Conservation (phyloP, 2,888 invertebrate genomes). For the Chelonus formosanus region DNA sequence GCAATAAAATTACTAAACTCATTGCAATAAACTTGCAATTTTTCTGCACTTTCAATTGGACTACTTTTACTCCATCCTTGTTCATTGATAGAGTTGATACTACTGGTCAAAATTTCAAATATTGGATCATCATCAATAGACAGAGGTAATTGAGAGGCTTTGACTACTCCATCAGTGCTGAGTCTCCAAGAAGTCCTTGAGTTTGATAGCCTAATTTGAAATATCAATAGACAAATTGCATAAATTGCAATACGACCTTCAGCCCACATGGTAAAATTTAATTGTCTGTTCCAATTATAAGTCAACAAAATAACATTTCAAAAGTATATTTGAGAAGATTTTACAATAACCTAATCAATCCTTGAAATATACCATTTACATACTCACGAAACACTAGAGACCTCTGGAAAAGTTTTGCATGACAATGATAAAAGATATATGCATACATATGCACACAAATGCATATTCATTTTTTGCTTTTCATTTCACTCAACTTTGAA, state of each 20-base stretch:
- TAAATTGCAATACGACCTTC: constrained; percentile 55
- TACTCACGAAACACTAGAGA: too few relatives aligned
- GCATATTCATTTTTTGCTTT: too few relatives aligned
- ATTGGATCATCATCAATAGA: constrained; percentile 73
- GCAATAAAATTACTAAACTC: constrained; percentile 55
- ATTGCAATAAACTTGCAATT: constrained; percentile 56
- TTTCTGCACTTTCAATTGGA: constrained; percentile 50
- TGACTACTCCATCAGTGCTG: constrained; percentile 78
- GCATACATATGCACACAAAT: too few relatives aligned
- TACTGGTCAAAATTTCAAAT: constrained; percentile 80
- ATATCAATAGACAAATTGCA: constrained; percentile 57
- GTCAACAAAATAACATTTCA: not conserved
- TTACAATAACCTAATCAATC: constrained; percentile 32
- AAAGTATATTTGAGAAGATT: not conserved
- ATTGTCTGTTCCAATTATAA: not conserved
- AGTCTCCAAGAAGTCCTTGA: constrained; percentile 88
- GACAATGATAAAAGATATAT: too few relatives aligned
- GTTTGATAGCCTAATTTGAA: constrained; percentile 70
- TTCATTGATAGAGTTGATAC: constrained; percentile 65
- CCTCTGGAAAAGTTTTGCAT: too few relatives aligned
- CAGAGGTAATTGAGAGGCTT: constrained; percentile 66
- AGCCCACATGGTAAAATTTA: constrained; percentile 44
- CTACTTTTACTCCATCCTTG: constrained; percentile 60
- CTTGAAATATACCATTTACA: constrained; percentile 4
- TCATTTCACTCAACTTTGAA: too few relatives aligned